Conservation (phyloP, 2,113 vertebrate genomes). For the Rhinopithecus roxellana region DNA sequence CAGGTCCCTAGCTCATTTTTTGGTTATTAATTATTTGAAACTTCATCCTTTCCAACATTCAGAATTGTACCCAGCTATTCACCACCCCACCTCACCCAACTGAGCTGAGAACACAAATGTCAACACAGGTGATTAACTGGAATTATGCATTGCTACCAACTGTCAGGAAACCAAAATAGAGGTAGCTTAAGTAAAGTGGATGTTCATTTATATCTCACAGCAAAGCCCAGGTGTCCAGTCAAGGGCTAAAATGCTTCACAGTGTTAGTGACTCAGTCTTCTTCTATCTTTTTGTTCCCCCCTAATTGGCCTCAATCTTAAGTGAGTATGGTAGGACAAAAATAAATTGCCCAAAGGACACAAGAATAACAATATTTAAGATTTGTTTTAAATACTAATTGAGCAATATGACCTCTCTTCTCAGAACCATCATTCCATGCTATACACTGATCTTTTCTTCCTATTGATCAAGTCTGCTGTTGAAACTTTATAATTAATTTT, state of each 20-base stretch:
- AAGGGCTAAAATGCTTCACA: accelerated
- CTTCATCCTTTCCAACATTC: background rate
- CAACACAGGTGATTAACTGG: background rate
- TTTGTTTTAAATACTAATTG: background rate
- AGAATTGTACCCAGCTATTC: background rate
- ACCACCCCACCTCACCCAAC: background rate
- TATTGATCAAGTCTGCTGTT: background rate
- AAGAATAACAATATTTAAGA: background rate
- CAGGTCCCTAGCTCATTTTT: background rate
- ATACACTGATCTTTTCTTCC: background rate
- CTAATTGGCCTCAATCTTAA: background rate
- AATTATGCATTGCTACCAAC: background rate
- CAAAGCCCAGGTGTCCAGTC: background rate
- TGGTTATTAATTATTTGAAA: background rate
- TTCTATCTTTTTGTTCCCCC: background rate
- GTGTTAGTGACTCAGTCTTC: background rate
- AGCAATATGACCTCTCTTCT: background rate
- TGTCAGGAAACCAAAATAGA: background rate
- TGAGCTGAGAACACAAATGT: background rate
- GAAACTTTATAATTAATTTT: background rate
- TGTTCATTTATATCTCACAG: background rate
- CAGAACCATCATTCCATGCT: background rate
- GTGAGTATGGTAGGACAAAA: background rate
- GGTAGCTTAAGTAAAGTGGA: background rate
- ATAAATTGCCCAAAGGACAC: background rate